Base-by-base conservation (phyloP, 30 jellyfish, hydroid and myxozoan species). In the Pelagia noctiluca region DNA sequence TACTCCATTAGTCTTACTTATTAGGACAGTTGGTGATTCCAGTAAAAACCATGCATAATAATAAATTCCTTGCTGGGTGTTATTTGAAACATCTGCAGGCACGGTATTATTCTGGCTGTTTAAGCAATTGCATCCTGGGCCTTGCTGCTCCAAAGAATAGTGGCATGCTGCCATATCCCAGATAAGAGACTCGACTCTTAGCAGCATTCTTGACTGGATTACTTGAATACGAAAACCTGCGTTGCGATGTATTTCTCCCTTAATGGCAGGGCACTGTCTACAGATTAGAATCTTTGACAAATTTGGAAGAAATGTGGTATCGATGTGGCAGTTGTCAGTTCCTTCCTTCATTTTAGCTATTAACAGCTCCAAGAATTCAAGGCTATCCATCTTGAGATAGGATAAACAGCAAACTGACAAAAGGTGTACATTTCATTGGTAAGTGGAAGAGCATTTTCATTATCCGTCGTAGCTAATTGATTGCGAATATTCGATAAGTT, bases 111-210 rank as follows among this genome's bases (percentile, higher is more conserved):
- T 60, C 10, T 60, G 10, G 11, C 22, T 26, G 63, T 8, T 37
- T 37, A 0, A 22, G 1, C 80, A 68, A 1, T 25, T 68, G 25
- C 80, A 68, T 12, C 80, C 80, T 12, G 80, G 80, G 29, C 71
- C 57, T 29, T 68, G 25, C 31, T 68, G 22, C 29, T 33, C 80
- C 11, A 68, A 13, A 35, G 80, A 33, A 32, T 68, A 68, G 65
- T 68, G 80, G 33, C 63, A 68, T 12, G 80, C 80, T 68, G 80
- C 80, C 16, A 63, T 63, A 68, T 37, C 80, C 80, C 80, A 68
- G 23, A 68, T 18, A 26, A 68, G 34, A 16, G 60, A 37, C 1
- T 24, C 13, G 65, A 31, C 26, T 23, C 21, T 24, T 4, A 68
- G 25, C 57, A 22, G 65, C 13, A 24, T 63, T 26, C 22, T 32